Percentiles rank a stretch among this genome's conserved stretches.
Conservation (phyloP, 1,140 invertebrate species). For the Piezodorus guildinii region DNA sequence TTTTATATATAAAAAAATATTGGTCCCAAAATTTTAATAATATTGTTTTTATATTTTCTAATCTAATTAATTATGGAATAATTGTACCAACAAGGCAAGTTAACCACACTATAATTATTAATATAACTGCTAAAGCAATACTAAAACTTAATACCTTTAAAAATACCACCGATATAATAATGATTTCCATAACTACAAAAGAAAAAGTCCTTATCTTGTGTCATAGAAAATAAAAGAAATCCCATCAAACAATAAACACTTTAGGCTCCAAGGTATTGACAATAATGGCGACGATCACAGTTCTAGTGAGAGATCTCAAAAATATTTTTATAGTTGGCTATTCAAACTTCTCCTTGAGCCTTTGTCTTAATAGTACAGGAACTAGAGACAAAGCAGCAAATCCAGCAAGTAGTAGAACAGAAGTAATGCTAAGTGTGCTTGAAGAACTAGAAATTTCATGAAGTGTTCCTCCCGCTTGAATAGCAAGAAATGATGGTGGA, state of each 20-base stretch:
- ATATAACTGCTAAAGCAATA: no score
- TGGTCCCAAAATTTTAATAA: no score
- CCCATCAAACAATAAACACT: not conserved
- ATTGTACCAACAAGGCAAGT: no score
- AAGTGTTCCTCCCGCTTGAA: conserved; percentile 93
- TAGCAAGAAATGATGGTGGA: conserved; percentile 93
- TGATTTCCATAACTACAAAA: no score
- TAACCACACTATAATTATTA: no score
- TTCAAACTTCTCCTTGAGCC: conserved; percentile 68
- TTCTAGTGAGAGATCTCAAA: conserved; percentile 16
- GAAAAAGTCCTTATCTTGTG: no score
- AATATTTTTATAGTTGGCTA: conserved; percentile 33
- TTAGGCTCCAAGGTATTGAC: conserved; percentile 13
- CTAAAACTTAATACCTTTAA: no score
- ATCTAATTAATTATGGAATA: no score
- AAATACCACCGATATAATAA: no score
- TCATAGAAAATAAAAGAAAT: no score
- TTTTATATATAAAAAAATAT: no score
- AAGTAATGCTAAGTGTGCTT: conserved; percentile 73
- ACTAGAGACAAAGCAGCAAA: conserved; percentile 76
- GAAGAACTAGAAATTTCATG: conserved; percentile 82
- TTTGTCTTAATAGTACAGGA: conserved; percentile 82
- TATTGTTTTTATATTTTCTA: no score
- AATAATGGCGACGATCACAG: conserved; percentile 16
- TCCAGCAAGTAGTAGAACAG: conserved; percentile 59